Conservation (phyloP, 2,113 vertebrate species). For the Oophaga pumilio region DNA sequence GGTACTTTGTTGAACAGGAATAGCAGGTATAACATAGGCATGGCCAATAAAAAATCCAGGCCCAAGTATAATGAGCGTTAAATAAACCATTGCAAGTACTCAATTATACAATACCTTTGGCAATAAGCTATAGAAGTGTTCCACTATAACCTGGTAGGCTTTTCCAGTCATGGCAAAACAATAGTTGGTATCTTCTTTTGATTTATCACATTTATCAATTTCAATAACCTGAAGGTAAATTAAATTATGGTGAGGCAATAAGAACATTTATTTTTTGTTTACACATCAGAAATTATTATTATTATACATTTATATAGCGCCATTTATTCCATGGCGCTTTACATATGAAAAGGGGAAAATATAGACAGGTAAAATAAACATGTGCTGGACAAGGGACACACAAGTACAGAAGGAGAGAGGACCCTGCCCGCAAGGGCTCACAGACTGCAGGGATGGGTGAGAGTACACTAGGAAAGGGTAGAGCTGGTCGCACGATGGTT, state of each 20-base stretch:
- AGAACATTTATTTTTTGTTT: background rate
- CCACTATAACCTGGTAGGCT: slow-evolving; percentile 67
- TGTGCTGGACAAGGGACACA: too few species aligned
- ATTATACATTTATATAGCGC: too few species aligned
- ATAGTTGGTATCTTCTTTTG: slow-evolving; percentile 58
- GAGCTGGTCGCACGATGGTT: too few species aligned
- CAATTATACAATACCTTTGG: slow-evolving; percentile 64
- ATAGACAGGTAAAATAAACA: too few species aligned
- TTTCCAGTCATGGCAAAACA: slow-evolving; percentile 72
- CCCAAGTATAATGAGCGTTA: background rate
- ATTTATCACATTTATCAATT: slow-evolving; percentile 11
- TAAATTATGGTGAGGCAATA: background rate
- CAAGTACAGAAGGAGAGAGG: too few species aligned
- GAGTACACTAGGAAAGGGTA: too few species aligned
- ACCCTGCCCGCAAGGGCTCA: too few species aligned
- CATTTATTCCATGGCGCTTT: too few species aligned
- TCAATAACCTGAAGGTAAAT: background rate
- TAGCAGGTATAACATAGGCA: background rate
- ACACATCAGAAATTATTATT: background rate
- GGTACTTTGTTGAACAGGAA: background rate
- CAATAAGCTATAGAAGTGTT: slow-evolving; percentile 70
- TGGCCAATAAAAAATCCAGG: background rate
- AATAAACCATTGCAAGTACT: background rate
- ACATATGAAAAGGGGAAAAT: too few species aligned
- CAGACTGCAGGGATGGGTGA: too few species aligned